Conservation (phyloP, 2,113 vertebrate species). For the Epinephelus fuscoguttatus region DNA sequence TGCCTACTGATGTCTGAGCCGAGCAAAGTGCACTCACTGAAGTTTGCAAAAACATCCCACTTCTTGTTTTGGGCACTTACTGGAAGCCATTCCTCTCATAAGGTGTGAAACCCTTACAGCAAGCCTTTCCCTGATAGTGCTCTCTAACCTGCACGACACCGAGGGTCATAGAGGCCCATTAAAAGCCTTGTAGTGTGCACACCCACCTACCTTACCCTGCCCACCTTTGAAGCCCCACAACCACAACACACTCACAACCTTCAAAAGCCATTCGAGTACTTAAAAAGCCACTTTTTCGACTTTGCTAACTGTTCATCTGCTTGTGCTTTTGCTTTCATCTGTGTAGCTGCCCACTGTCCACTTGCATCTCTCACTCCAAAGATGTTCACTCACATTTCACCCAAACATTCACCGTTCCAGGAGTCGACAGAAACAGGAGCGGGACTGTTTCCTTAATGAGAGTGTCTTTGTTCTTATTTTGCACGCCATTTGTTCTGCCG, state of each 20-base stretch:
- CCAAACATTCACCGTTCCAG: neutral
- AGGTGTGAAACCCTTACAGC: constrained; percentile 44
- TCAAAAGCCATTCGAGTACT: constrained; percentile 68
- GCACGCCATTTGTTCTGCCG: constrained; percentile 41
- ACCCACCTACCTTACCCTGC: constrained; percentile 22
- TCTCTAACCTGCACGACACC: constrained; percentile 46
- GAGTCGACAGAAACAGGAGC: neutral
- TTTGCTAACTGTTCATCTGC: constrained; percentile 36
- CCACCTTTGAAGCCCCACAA: constrained; percentile 5
- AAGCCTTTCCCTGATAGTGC: constrained; percentile 38
- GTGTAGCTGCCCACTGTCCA: constrained; percentile 23
- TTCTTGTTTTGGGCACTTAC: constrained; percentile 39
- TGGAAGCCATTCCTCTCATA: constrained; percentile 44
- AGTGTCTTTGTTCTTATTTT: constrained; percentile 61
- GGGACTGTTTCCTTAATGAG: constrained; percentile 12
- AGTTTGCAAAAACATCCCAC: constrained; percentile 43
- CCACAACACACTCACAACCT: constrained; percentile 11
- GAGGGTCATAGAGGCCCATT: constrained; percentile 52
- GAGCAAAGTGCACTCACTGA: constrained; percentile 58
- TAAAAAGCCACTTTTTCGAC: constrained; percentile 44
- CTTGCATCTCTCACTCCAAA: constrained; percentile 44
- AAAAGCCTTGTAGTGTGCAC: constrained; percentile 60
- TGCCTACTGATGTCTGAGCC: constrained; percentile 65
- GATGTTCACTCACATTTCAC: constrained; percentile 11
- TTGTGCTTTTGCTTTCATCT: constrained; percentile 39